Evolutionary conservation across 2,888 invertebrate genomes (phyloP), one percentile per base, ranked within the genome.

Genomic region (Lasius fuliginosus): DNA sequence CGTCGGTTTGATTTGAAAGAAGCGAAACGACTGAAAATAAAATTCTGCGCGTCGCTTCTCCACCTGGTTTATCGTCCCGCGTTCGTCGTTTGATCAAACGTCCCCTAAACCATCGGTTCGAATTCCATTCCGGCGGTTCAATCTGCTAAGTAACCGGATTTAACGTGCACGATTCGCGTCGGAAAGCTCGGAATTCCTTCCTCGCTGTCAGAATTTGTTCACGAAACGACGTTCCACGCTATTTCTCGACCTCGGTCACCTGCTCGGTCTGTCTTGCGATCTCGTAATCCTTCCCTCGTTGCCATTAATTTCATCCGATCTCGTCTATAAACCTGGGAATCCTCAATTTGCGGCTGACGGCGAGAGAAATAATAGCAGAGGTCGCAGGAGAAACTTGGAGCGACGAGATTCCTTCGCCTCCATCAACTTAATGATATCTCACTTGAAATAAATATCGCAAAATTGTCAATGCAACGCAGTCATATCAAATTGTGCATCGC

Each of bases 91-190:
- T 62, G 42, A 74, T 82, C 75, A 82, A 82, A 62, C 76, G 53
- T 82, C 53, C 40, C 40, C 30, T 75, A 82, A 82, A 82, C 62
- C 36, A 42, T 74, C 58, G 58, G 40, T 73, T 60, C 58, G 56
- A 76, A 73, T 73, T 58, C 49, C 67, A 69, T 79, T 81, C 36
- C 36, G 23, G n/a, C 58, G 58, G 69, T 73, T 86, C 85, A 89
- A 88, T 90, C 82, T 89, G 85, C 82, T 90, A 89, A 89, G 88
- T 90, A 90, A 90, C 84, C 62, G 88, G 82, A 86, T 88, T 82
- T 58, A 85, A 68, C 74, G 40, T n/a, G 73, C 81, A 58, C 62
- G 58, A 77, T 58, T 82, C 68, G 49, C 18, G 40, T 69, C 62
- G 36, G 11, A 62, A 56, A 76, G 68, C 69, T 62, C n/a, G 49